Base-by-base conservation (phyloP, 2,888 invertebrate species). In the Neoascia interrupta region DNA sequence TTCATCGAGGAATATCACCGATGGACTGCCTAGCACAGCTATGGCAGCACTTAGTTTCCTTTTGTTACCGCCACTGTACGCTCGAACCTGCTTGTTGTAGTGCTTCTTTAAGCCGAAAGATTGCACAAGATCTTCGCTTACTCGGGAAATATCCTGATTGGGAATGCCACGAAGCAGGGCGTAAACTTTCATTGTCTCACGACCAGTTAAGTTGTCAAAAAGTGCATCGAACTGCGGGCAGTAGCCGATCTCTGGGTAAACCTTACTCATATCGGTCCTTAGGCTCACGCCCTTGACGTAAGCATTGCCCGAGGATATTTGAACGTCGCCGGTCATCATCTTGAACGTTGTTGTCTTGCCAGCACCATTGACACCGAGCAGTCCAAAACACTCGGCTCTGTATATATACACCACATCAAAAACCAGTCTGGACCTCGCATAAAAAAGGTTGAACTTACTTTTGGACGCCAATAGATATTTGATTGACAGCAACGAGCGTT, bases 321-420 rank as follows among this genome's bases (percentile, higher is more conserved):
- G 87, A 84, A 93, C 93, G 85, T 96, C 96, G 0, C 97, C 96
- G 51, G 96, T 96, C 83, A 97, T 89, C 94, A 96, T 96, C 89
- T 95, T 95, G 86, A 97, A 97, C 0, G 97, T 96, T 0, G 93
- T 93, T 0, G 95, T 96, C 88, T 96, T 96, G 0, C 96, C 96
- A 2, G 96, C 96, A 6, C 96, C 96, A 86, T 96, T 96, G 0
- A 95, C 93, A 0, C 96, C 95, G 49, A 96, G 89, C 36, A 96
- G 87, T 1, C 96, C 96, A 84, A 96, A 96, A 28, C 76, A 76
- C 31, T 76, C 76, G 2, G 70, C 53, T 15, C 70, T 76, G 0
- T 34, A 19, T 10, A 8, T 18, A 39, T 18, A 16, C 18, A 28
- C 23, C 10, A 31, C 23, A 16, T 5, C 1, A 2, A 10, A 3